Base-by-base conservation (phyloP, 1,140 invertebrate genomes). In the Globodera rostochiensis region DNA sequence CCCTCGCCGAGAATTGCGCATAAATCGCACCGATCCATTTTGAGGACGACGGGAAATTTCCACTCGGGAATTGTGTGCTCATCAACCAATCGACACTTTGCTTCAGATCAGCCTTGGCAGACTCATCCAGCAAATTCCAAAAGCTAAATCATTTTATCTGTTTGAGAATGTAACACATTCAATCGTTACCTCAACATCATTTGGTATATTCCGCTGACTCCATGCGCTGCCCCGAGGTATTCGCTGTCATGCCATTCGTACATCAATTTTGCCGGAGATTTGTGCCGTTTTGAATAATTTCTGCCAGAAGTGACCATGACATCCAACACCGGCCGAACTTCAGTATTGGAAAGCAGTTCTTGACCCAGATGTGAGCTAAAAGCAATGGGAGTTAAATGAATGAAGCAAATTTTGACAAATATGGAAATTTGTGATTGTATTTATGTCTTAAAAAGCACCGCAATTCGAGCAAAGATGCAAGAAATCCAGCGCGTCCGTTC, bases 31-130 rank as follows among this genome's bases (percentile, higher is more conserved):
- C 90, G 90, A 91, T 91, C 84, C 92, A 94, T 19, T 92, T 93
- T 1, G 94, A 75, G 0, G 95, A 96, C 0, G 95, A 96, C 5
- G 94, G 94, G 89, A 94, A 94, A 91, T 97, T 97, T 4, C 94
- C 94, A 84, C 94, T 94, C n/a, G 92, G 89, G 90, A 92, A 94
- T 86, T 92, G 91, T 64, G 92, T 82, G n/a, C 86, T 90, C 8
- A 92, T 83, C 80, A 95, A 88, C 88, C 92, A 94, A 84, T 94
- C 92, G 76, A 95, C 49, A n/a, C 80, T 87, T 36, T 57, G 25
- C 47, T 79, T 80, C 21, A 86, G 80, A 64, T 86, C 84, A 8
- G 71, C 19, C 13, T 71, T 50, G 11, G 76, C 82, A 11, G 53
- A 19, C 5, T 6, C 80, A 73, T 84, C 82, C 7, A 86, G 71